Evolutionary conservation across 1,140 invertebrate species (phyloP), one percentile per base, ranked within the genome.

Genomic region (Xylocopa sonorina): DNA sequence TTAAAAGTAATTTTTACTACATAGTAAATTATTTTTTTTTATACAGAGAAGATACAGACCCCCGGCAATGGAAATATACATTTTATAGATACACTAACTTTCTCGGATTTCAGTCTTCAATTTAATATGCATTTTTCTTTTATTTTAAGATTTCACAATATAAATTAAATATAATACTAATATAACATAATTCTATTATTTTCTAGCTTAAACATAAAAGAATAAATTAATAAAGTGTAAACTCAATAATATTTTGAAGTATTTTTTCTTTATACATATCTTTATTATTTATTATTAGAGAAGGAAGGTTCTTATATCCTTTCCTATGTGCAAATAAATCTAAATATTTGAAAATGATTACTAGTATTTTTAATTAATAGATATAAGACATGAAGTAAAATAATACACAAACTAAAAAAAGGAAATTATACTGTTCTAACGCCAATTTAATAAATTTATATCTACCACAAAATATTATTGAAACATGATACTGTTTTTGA

Each of bases 41-140:
- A 88, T 91, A 92, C 91, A 92, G 91, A 92, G 91, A 92, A 92
- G 91, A 92, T 92, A 87, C 78, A 85, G 88, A 92, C 90, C 91
- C 91, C 91, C 87, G 89, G 88, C 89, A 91, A 89, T 87, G 46
- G 75, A 87, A 84, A 86, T 78, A 50, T 81, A 82, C 86, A 55
- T 53, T n/a, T n/a, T 51, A 60, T 24, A 64, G 55, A 60, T 51
- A 32, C n/a, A 53, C 29, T 29, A 78, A 67, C 73, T 43, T 53
- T 79, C 63, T 46, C 10, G 0, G 9, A 63, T 53, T 77, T 50
- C 18, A n/a, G 57, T 57, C 0, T 32, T 34, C 38, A 34, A 21
- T 48, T 67, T 50, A 34, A 53, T 62, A 81, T 84, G 57, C 58
- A 79, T 50, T 79, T 75, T 38, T 43, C 32, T 72, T 79, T 34